These are phyloP conservation scores for Tetanocera ferruginea DNA, from an alignment of 2,888 invertebrate species.

Conservation along the genomic window DNA sequence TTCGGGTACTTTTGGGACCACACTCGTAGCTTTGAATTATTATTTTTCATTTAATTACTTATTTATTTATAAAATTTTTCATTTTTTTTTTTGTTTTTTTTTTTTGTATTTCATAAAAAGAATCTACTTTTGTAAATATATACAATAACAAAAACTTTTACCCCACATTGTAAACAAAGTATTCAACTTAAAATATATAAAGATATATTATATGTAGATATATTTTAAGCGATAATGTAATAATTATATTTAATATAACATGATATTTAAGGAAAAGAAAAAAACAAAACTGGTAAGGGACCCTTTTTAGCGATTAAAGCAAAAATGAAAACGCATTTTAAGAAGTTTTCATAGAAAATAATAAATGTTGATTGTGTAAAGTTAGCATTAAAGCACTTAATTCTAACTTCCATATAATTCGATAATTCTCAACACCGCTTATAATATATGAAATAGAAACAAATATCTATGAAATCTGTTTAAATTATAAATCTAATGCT, in stretches of 20 bases:
- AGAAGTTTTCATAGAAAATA: conserved; percentile 19
- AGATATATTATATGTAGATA: too few species aligned
- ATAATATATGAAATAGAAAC: not conserved
- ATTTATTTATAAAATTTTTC: too few species aligned
- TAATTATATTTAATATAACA: conserved; percentile 22
- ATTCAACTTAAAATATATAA: too few species aligned
- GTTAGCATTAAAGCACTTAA: not conserved
- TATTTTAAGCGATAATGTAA: not conserved
- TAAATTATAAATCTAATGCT: not conserved
- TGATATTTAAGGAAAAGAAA: conserved; percentile 28
- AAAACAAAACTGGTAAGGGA: conserved; percentile 66
- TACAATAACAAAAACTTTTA: conserved; percentile 7
- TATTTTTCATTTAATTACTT: too few species aligned
- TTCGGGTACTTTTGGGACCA: too few species aligned
- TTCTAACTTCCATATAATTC: not conserved
- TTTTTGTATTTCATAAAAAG: too few species aligned
- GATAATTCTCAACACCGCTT: not conserved
- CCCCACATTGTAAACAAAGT: too few species aligned
- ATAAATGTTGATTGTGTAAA: conserved; percentile 17
- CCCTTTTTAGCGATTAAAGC: conserved; percentile 62
- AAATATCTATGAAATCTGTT: not conserved
- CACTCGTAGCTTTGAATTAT: too few species aligned
- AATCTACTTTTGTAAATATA: too few species aligned
- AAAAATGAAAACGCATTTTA: not conserved
- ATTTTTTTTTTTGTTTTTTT: too few species aligned